Evolutionary conservation across 2,113 vertebrate genomes (phyloP).

Genomic region (Daubentonia madagascariensis): DNA sequence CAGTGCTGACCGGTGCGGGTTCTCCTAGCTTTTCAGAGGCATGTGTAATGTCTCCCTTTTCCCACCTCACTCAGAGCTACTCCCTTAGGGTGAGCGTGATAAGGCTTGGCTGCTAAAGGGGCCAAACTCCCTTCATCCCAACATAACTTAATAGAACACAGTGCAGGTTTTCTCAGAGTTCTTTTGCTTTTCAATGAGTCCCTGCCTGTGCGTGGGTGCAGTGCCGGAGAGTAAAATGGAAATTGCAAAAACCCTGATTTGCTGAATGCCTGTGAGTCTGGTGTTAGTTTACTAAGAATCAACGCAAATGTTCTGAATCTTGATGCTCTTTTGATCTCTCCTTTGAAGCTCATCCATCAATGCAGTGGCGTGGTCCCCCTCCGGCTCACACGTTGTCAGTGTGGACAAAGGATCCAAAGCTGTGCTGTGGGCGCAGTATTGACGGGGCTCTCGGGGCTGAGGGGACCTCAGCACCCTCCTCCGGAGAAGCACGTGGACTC

Average conservation of each 20-base stretch:
- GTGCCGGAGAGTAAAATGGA: neutral
- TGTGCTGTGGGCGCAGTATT: conserved; percentile 95
- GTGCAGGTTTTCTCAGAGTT: neutral
- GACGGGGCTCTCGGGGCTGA: conserved; percentile 62
- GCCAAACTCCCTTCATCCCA: neutral
- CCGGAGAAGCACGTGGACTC: neutral
- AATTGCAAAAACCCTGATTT: neutral
- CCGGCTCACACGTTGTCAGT: conserved; percentile 90
- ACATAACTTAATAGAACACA: neutral
- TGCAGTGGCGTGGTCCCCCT: conserved; percentile 94
- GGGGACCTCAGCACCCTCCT: neutral
- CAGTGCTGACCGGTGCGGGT: too few relatives aligned
- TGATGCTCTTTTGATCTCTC: conserved; percentile 21
- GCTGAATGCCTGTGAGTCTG: neutral
- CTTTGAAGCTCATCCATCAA: conserved; percentile 92
- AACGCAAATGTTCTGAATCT: neutral
- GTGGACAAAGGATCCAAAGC: conserved; percentile 96
- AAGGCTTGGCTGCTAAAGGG: too few relatives aligned
- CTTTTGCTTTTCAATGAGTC: neutral
- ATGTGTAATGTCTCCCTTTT: neutral
- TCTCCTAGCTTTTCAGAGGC: neutral
- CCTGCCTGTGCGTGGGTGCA: neutral
- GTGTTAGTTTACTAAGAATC: neutral
- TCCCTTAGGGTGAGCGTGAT: too few relatives aligned
- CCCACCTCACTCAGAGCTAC: neutral